A percentile compares a stretch with the other conserved stretches of the same genome.
phyloP scores from a whole-genome alignment of 1,140 invertebrate species.

The Penaeus indicus region DNA sequence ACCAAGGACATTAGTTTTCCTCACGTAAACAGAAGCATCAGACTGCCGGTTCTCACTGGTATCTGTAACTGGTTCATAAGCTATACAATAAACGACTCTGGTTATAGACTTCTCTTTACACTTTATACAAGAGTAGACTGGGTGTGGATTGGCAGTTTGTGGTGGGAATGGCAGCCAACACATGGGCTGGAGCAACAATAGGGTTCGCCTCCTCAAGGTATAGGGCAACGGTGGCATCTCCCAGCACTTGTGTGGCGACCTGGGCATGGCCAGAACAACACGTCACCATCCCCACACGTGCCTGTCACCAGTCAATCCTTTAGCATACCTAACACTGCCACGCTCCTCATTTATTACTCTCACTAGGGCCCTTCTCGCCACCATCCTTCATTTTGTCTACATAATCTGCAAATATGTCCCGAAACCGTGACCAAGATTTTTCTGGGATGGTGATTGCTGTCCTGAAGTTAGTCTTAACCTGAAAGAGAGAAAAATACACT shows the following conservation, averaged over 20 bases:
- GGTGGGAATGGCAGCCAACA: conserved; percentile 49
- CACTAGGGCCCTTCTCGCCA: conserved; percentile 63
- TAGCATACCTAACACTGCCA: conserved; percentile 63
- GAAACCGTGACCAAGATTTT: conserved; percentile 96
- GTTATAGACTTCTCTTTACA: conserved; percentile 66
- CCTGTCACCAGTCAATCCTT: conserved; percentile 63
- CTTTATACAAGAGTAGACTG: conserved; percentile 65
- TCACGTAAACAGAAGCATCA: conserved; percentile 48
- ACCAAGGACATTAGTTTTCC: conserved; percentile 51
- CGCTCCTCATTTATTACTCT: conserved; percentile 66
- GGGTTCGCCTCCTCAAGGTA: conserved; percentile 30
- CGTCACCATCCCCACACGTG: conserved; percentile 58
- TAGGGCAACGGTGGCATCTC: conserved; percentile 19
- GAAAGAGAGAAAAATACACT: conserved; percentile 67
- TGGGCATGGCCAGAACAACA: conserved; percentile 26
- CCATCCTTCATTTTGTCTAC: conserved; percentile 90
- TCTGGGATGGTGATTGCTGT: conserved; percentile 98
- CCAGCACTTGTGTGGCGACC: conserved; percentile 37
- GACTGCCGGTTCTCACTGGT: conserved; percentile 55
- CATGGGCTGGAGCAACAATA: conserved; percentile 40
- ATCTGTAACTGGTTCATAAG: conserved; percentile 63
- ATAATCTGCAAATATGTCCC: conserved; percentile 95
- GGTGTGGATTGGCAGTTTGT: conserved; percentile 59
- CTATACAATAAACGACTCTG: conserved; percentile 67
- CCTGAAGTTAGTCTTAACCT: conserved; percentile 98